Percentiles rank a stretch among this genome's conserved stretches.
phyloP scores from a whole-genome alignment of 2,113 vertebrate species.

The Ameiurus melas region DNA sequence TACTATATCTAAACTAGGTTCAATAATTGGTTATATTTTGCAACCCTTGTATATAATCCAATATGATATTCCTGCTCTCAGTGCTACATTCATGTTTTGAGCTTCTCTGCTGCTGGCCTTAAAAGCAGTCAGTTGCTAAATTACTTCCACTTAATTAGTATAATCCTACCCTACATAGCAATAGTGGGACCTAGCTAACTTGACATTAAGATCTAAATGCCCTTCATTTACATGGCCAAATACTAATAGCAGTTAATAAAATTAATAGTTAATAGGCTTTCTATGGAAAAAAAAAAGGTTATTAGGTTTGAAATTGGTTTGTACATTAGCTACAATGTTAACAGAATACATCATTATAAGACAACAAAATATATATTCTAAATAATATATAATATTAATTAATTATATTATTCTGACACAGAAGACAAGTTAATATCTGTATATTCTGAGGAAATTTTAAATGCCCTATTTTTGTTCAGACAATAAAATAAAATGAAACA shows the following conservation, averaged over 20 bases:
- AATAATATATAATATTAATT: too few relatives aligned
- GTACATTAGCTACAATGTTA: background rate
- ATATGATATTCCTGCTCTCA: background rate
- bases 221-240: background rate
- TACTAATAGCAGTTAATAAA: background rate
- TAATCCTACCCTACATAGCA: background rate
- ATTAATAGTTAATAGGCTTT: background rate
- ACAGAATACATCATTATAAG: too few relatives aligned
- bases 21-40: background rate
- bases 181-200: background rate
- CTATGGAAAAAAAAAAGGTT: fast-evolving
- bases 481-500: background rate
- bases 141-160: background rate
- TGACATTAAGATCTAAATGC: background rate
- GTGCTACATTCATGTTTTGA: background rate
- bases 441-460: background rate
- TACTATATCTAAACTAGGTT: background rate
- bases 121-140: background rate
- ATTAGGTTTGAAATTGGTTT: background rate
- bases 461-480: background rate
- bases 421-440: too few relatives aligned
- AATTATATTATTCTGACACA: too few relatives aligned
- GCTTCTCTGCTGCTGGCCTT: background rate
- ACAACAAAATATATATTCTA: too few relatives aligned
- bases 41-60: background rate